Conservation (phyloP, 2,113 vertebrate genomes). For the Erinaceus europaeus region DNA sequence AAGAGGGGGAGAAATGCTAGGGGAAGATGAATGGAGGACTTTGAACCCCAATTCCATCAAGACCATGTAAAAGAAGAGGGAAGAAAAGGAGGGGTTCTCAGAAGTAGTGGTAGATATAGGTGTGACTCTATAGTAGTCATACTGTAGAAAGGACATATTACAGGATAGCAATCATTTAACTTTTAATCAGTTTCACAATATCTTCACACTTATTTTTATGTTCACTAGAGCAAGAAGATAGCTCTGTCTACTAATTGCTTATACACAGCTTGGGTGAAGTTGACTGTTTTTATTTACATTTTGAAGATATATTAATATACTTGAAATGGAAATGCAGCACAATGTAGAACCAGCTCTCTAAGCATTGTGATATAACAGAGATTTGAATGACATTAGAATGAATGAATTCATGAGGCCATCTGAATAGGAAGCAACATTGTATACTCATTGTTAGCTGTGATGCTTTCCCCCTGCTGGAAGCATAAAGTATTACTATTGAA, state of each 20-base stretch:
- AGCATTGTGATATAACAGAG: not conserved
- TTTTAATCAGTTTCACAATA: not conserved
- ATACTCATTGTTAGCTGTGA: not conserved
- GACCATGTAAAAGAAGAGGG: too few species aligned
- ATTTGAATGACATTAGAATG: not conserved
- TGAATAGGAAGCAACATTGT: not conserved
- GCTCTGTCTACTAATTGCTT: not conserved
- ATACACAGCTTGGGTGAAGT: not conserved
- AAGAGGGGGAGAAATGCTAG: too few species aligned
- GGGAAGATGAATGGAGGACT: too few species aligned
- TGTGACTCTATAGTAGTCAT: not conserved
- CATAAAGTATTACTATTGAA: not conserved
- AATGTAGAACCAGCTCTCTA: not conserved
- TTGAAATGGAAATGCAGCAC: not conserved
- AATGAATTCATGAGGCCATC: not conserved
- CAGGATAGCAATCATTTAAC: not conserved
- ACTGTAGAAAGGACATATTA: not conserved
- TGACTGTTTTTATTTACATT: not conserved
- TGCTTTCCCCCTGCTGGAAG: accelerated
- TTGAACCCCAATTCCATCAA: too few species aligned
- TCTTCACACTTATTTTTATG: too few species aligned
- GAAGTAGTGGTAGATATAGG: too few species aligned
- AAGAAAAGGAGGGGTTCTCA: too few species aligned
- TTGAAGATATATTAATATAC: not conserved
- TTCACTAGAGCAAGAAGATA: not conserved